Evolutionary conservation across 2,888 invertebrate species (phyloP), one percentile per base, ranked within the genome.

Genomic region (Seira ritae): DNA sequence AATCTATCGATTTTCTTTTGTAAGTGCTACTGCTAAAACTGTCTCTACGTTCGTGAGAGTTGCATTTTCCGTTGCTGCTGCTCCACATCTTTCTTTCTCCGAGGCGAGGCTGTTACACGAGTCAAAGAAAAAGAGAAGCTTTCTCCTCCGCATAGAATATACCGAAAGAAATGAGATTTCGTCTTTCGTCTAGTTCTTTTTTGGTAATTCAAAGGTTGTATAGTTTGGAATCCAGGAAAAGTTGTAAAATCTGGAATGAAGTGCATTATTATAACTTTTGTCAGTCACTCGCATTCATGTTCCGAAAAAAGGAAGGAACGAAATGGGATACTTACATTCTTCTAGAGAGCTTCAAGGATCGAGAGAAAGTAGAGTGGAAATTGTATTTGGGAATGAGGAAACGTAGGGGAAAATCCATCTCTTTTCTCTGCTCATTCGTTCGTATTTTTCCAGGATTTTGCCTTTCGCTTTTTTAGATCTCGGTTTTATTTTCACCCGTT

Each of bases 211-310:
- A 31, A 31, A 55, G 15, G 55, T 42, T 42, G 42, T 6, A 12
- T 42, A 42, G 6, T 15, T 8, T 31, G 31, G 31, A 31, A 31
- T 31, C 31, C 12, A 17, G 55, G 55, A 55, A 55, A 55, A 55
- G 55, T 55, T 55, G 17, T 31, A 24, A 71, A 62, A 62, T 17
- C 60, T 37, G 72, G 62, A 62, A 62, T 73, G 20, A 19, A 73
- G 37, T 73, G 62, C 72, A 73, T 73, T 73, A 65, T 73, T 62
- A 65, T 42, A 24, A 23, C 17, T 60, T 55, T 55, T 55, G 55
- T 55, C 55, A 55, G 17, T n/a, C 55, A 55, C 55, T 55, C 55
- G 12, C 55, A 55, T 55, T 55, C 55, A 55, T 15, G 15, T 55
- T 17, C 55, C 8, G 31, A 31, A 31, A 31, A 31, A 31, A 31